Evolutionary conservation across 2,113 vertebrate genomes (phyloP), one percentile per base, ranked within the genome.

Genomic region (Scomber colias): DNA sequence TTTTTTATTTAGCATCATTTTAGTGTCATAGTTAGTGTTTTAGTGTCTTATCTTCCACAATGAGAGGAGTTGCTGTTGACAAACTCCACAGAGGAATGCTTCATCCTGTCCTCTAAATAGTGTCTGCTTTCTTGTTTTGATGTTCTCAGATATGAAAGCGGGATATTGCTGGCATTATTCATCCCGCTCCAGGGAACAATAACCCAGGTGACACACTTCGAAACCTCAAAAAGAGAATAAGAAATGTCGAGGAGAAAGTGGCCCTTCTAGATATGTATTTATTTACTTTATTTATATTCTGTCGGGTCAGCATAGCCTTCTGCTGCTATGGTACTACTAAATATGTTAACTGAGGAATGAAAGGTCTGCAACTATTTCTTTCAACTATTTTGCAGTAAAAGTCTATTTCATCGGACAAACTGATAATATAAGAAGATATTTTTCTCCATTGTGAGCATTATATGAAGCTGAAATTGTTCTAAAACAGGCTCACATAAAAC

Each of bases 141-240:
- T 77, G 16, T 75, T 83, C 63, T 61, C 60, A 67, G 46, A 87
- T 77, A 89, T 83, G 69, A 83, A 87, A 75, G 75, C 63, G 74
- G 62, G 71, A 87, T 88, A 88, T 83, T 85, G 86, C 73, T 83
- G 68, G 64, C 82, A 85, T 85, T 87, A 87, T 84, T 87, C 77
- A 87, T 86, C 51, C 82, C 59, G 45, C 71, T 82, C 71, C 46
- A 48, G 61, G 76, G 72, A 86, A 79, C 69, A 90, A 89, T 87
- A 90, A 90, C 81, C 80, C 53, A 35, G 65, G 55, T 45, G 85
- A 71, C 82, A 79, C 56, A 71, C 66, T 77, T 79, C 11, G 3
- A 82, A 82, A 83, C 61, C 56, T 59, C 19, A 75, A 81, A 86
- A 81, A 85, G 67, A 59, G 83, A 88, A 90, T 88, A 87, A 85